phyloP scores from a whole-genome alignment of 2,113 vertebrate genomes.

The Gadus macrocephalus region DNA sequence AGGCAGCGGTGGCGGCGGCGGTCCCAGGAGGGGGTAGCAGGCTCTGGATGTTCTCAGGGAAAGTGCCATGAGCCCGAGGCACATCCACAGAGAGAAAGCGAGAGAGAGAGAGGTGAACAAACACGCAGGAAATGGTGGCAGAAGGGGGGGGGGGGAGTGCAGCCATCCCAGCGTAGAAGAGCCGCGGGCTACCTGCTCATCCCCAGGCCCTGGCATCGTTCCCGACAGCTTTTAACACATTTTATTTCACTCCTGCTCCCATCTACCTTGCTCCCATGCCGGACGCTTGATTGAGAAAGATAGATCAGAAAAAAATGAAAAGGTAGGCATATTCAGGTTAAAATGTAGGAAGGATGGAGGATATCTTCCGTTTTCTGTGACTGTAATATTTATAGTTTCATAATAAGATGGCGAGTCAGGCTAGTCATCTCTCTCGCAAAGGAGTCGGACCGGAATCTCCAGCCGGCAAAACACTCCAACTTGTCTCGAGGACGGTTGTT shows the following conservation, averaged over 20 bases:
- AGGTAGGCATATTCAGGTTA: too few relatives aligned
- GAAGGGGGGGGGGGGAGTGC: neutral
- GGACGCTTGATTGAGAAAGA: too few relatives aligned
- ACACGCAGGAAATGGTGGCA: neutral
- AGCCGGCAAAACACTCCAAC: slow-evolving; percentile 63
- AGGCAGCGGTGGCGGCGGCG: slow-evolving; percentile 22
- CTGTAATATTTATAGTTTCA: too few relatives aligned
- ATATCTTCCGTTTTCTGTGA: too few relatives aligned
- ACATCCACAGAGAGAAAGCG: slow-evolving; percentile 4
- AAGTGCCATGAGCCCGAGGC: slow-evolving; percentile 34
- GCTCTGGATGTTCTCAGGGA: slow-evolving; percentile 27
- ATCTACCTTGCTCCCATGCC: too few relatives aligned
- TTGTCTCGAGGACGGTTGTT: slow-evolving; percentile 47
- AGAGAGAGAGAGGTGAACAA: neutral
- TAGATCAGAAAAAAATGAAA: too few relatives aligned
- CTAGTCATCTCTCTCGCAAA: slow-evolving; percentile 8
- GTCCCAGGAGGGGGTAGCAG: slow-evolving; percentile 36
- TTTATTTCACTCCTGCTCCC: neutral
- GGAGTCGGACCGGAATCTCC: slow-evolving; percentile 53
- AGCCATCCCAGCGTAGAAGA: neutral
- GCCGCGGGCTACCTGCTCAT: neutral
- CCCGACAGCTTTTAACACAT: neutral
- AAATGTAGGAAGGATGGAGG: too few relatives aligned
- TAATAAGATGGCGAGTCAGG: too few relatives aligned
- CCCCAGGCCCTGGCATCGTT: neutral